These are phyloP conservation scores for Gorsachius magnificus DNA, from an alignment of 2,797 vertebrate species.

Conservation along the genomic window DNA sequence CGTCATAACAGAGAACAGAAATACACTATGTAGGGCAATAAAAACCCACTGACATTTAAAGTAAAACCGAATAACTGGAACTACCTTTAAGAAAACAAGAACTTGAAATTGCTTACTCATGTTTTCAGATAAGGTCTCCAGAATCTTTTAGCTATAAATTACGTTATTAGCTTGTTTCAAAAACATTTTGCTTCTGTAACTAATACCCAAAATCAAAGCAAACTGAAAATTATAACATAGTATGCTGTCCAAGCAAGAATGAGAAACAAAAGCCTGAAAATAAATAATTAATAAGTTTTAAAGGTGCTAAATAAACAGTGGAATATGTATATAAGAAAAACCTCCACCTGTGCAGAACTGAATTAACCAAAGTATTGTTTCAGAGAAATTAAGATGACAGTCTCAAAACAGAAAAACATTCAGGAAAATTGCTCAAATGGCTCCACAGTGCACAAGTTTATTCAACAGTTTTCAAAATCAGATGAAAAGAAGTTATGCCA, in stretches of 20 bases:
- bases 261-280: background rate
- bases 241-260: background rate
- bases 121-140: background rate
- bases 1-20: background rate
- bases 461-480: background rate
- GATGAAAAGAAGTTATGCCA: background rate
- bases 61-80: background rate
- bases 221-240: background rate
- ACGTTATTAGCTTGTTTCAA: background rate
- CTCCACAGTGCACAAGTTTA: background rate
- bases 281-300: background rate
- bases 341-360: background rate
- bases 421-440: background rate
- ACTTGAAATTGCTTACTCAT: background rate
- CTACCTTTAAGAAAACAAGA: background rate
- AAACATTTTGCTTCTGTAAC: background rate
- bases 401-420: background rate
- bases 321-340: background rate
- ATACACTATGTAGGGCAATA: background rate
- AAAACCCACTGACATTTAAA: background rate
- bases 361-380: background rate
- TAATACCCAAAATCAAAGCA: background rate
- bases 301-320: background rate
- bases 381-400: background rate
- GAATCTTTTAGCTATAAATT: background rate